Conservation (phyloP, 2,888 invertebrate genomes). For the Harpagoxenus sublaevis region DNA sequence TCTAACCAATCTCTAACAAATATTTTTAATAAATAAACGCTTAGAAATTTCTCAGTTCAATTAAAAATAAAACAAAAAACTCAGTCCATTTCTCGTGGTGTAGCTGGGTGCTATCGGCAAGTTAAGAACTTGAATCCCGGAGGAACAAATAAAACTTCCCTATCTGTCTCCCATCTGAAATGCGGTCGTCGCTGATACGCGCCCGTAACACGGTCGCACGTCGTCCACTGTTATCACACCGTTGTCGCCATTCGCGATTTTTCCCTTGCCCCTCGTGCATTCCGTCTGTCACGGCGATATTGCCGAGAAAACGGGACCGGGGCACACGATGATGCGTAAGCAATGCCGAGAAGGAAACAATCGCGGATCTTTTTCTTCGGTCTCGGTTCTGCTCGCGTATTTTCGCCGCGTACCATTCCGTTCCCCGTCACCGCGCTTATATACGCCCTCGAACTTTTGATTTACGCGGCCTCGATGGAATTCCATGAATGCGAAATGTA, state of each 20-base stretch:
- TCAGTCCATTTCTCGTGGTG: neutral
- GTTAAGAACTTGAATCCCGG: constrained; percentile 1
- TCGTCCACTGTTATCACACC: neutral
- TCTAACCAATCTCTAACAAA: neutral
- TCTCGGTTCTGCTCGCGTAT: constrained; percentile 11
- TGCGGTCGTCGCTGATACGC: neutral
- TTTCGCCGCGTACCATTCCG: constrained; percentile 24
- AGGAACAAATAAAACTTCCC: constrained; percentile 14
- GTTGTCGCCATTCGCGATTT: constrained; percentile 43
- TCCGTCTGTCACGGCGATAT: constrained; percentile 6
- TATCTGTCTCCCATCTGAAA: constrained; percentile 4
- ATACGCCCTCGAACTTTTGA: constrained; percentile 77
- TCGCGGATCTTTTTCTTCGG: constrained; percentile 46
- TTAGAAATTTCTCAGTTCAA: constrained; percentile 8
- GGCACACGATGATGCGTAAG: constrained; percentile 50
- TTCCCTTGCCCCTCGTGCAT: neutral
- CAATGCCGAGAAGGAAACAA: constrained; percentile 23
- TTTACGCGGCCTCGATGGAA: constrained; percentile 79
- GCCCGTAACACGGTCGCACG: neutral
- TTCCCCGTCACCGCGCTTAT: constrained; percentile 20
- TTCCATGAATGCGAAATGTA: constrained; percentile 84
- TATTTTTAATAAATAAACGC: neutral
- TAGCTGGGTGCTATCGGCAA: neutral
- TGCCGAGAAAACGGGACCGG: constrained; percentile 22
- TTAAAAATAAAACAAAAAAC: neutral